Conservation (phyloP, 2,888 invertebrate genomes). For the Meandrusa payeni region DNA sequence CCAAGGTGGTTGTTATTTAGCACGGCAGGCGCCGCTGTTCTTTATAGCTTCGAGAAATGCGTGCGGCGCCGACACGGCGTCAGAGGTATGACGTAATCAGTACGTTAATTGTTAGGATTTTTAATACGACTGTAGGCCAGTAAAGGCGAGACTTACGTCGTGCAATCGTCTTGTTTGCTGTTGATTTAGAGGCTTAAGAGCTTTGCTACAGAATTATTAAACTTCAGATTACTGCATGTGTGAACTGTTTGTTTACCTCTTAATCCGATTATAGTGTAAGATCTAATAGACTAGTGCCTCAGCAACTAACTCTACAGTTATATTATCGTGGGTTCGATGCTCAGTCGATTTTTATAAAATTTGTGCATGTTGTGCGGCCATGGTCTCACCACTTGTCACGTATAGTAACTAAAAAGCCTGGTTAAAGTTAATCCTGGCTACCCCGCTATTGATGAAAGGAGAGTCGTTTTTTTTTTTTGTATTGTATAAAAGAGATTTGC, state of each 20-base stretch:
- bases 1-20: constrained; percentile 36
- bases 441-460: no score
- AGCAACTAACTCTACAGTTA: no score
- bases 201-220: constrained; percentile 10
- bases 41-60: constrained; percentile 49
- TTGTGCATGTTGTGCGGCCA: no score
- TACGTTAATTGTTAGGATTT: constrained; percentile 15
- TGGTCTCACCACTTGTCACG: no score
- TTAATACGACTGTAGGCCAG: constrained; percentile 10
- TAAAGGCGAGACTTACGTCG: not conserved
- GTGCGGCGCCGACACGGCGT: constrained; percentile 44
- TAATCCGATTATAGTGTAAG: no score
- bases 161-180: constrained; percentile 5
- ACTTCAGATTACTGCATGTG: constrained; percentile 6
- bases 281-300: no score
- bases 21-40: constrained; percentile 48
- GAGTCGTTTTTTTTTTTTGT: no score
- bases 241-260: constrained; percentile 10
- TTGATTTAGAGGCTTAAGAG: constrained; percentile 9
- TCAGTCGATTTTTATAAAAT: no score
- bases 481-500: no score
- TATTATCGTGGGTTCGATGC: no score
- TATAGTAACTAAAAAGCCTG: no score
- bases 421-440: no score
- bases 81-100: constrained; percentile 37